Conservation (phyloP, 2,888 invertebrate species). For the Cosmia pyralina region DNA sequence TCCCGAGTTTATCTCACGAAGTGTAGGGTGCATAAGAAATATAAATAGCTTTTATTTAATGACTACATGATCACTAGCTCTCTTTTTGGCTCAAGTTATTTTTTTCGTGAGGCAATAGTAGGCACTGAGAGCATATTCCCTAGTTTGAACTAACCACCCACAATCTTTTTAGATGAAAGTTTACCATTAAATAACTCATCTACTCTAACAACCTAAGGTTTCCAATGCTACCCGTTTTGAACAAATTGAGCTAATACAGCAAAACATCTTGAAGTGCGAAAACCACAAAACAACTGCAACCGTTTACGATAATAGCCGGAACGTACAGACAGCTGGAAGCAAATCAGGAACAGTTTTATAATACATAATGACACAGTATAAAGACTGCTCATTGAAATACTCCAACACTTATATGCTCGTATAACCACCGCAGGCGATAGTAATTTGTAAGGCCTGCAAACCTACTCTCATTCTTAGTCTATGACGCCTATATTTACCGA, state of each 20-base stretch:
- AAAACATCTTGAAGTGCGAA: slow-evolving; percentile 27
- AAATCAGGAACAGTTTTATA: slow-evolving; percentile 56
- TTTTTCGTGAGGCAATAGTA: neutral
- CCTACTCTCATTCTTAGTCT: slow-evolving; percentile 41
- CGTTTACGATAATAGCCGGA: slow-evolving; percentile 48
- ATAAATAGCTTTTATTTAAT: slow-evolving; percentile 14
- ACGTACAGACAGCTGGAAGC: slow-evolving; percentile 36
- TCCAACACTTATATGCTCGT: slow-evolving; percentile 39
- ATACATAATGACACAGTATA: slow-evolving; percentile 55
- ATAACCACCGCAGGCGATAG: slow-evolving; percentile 59
- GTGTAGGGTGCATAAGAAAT: neutral
- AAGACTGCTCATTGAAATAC: slow-evolving; percentile 59
- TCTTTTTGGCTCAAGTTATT: neutral
- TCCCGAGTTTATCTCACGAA: slow-evolving; percentile 1
- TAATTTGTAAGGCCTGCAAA: slow-evolving; percentile 65
- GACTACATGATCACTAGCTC: slow-evolving; percentile 4
- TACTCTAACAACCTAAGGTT: slow-evolving; percentile 4
- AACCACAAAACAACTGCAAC: slow-evolving; percentile 35
- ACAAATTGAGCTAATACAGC: slow-evolving; percentile 10
- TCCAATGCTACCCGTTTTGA: slow-evolving; percentile 6
- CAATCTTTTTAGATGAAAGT: neutral
- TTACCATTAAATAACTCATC: slow-evolving; percentile 5
- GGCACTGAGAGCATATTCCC: neutral
- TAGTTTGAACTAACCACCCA: neutral
- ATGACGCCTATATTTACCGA: slow-evolving; percentile 51